Percentiles rank a stretch among this genome's conserved stretches.
phyloP scores from a whole-genome alignment of 1,140 invertebrate genomes.

The Eupeodes corollae region DNA sequence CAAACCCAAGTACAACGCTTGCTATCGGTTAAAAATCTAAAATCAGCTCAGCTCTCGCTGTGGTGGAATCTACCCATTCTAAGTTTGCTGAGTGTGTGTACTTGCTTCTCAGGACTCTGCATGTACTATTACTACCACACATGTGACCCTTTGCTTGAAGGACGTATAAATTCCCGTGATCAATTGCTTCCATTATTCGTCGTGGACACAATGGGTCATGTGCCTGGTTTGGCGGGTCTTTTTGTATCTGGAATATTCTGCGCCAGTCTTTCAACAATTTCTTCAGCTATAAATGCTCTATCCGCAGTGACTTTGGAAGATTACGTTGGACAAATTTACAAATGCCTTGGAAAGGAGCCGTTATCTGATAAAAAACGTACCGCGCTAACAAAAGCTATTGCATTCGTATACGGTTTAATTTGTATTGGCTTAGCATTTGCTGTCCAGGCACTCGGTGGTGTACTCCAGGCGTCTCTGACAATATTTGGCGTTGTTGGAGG shows the following conservation, averaged over 20 bases:
- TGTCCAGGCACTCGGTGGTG: constrained; percentile 53
- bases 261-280: constrained; percentile 73
- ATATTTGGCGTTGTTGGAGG: constrained; percentile 73
- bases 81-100: constrained; percentile 51
- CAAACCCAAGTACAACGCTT: constrained; percentile 79
- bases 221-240: constrained; percentile 63
- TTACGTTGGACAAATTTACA: constrained; percentile 50
- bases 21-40: constrained; percentile 59
- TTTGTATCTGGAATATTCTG: constrained; percentile 77
- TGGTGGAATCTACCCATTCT: constrained; percentile 63
- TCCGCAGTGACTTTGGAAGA: constrained; percentile 77
- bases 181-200: constrained; percentile 66
- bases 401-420: constrained; percentile 53
- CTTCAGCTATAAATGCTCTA: constrained; percentile 69
- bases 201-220: constrained; percentile 55
- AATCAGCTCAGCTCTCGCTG: constrained; percentile 49
- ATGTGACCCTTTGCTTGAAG: constrained; percentile 58
- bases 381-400: constrained; percentile 48
- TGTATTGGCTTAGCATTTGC: constrained; percentile 62
- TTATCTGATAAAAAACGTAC: constrained; percentile 24
- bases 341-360: constrained; percentile 15
- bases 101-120: constrained; percentile 65
- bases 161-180: constrained; percentile 43
- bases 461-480: constrained; percentile 62
- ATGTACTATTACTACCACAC: constrained; percentile 63